Percentiles rank a stretch among this genome's conserved stretches.
These are phyloP conservation scores for Hyppa rectilinea DNA, from an alignment of 2,888 invertebrate species.

Conservation along the genomic window DNA sequence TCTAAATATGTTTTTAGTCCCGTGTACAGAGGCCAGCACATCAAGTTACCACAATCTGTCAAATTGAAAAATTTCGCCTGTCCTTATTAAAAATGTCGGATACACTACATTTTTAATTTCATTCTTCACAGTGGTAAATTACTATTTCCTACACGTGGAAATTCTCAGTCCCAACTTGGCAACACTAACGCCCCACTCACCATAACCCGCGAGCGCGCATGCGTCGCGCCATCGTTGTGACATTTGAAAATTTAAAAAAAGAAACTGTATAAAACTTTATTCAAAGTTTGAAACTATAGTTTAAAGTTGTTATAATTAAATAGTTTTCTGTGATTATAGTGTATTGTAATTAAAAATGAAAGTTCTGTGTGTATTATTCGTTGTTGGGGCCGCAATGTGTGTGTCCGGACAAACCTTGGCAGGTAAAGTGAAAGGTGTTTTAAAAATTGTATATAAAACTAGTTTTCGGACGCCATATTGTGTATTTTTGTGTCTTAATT, in stretches of 20 bases:
- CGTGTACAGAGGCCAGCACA: no score
- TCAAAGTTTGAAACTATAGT: constrained; percentile 9
- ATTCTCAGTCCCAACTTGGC: constrained; percentile 30
- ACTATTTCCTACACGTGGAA: constrained; percentile 4
- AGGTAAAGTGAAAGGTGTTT: constrained; percentile 87
- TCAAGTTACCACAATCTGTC: no score
- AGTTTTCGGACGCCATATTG: constrained; percentile 59
- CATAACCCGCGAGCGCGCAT: constrained; percentile 58
- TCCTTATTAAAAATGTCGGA: no score
- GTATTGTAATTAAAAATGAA: constrained; percentile 66
- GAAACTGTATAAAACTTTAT: constrained; percentile 29
- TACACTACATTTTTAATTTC: no score
- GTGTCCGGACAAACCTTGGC: constrained; percentile 85
- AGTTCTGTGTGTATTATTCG: constrained; percentile 72
- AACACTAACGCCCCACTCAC: constrained; percentile 61
- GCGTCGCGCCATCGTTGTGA: constrained; percentile 57
- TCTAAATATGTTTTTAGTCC: no score
- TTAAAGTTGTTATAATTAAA: constrained; percentile 17
- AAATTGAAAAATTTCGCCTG: no score
- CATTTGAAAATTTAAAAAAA: constrained; percentile 41
- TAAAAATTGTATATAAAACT: constrained; percentile 58
- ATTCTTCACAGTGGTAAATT: not conserved
- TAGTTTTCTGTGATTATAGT: constrained; percentile 53
- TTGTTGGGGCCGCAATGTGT: constrained; percentile 74
- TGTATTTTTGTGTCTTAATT: constrained; percentile 33